Base-by-base conservation (phyloP, 2,797 vertebrate species). In the Typhlichthys eigenmanni region DNA sequence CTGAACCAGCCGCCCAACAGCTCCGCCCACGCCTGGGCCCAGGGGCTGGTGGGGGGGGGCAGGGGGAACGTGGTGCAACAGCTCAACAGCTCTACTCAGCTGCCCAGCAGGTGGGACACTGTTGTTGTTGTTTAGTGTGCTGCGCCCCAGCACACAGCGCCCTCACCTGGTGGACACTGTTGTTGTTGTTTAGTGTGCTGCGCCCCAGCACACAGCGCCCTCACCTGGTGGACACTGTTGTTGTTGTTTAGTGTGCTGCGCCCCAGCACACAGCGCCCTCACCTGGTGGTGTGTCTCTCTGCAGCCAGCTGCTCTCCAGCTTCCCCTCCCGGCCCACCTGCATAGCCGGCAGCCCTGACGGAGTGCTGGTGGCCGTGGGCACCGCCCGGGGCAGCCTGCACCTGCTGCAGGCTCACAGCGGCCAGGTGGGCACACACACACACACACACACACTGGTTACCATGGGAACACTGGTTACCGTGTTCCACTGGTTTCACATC, bases 381-480 rank as follows among this genome's bases (percentile, higher is more conserved):
- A 95, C 94, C 0, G 83, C 82, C 13, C 80, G 71, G 48, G 95
- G 95, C 45, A 90, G 77, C 0, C 77, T 97, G 68, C 92, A 95
- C 64, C 55, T 95, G 52, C 56, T 95, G 80, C 72, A 91, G 72
- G 62, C 86, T 10, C 85, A 90, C 54, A 95, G 94, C 0, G 91
- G 92, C 83, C 90, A 94, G 93, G 95, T 94, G 55, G 0, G 38
- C 55, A 51, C 56, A 2, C n/a, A n/a, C 55, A 32, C 17, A 55
- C 19, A 19, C 19, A 34, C 32, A 10, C n/a, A 49, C 3, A n/a
- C 12, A n/a, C n/a, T 49, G 12, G 14, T 1, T 49, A 13, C 48
- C 6, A 14, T 14, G n/a, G 14, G 48, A n/a, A 8, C 48, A 6
- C 13, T 14, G 5, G 13, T 12, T 14, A 49, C 12, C 6, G 2